Evolutionary conservation across 2,797 vertebrate genomes (phyloP), one percentile per base, ranked within the genome.

Genomic region (Miichthys miiuy): DNA sequence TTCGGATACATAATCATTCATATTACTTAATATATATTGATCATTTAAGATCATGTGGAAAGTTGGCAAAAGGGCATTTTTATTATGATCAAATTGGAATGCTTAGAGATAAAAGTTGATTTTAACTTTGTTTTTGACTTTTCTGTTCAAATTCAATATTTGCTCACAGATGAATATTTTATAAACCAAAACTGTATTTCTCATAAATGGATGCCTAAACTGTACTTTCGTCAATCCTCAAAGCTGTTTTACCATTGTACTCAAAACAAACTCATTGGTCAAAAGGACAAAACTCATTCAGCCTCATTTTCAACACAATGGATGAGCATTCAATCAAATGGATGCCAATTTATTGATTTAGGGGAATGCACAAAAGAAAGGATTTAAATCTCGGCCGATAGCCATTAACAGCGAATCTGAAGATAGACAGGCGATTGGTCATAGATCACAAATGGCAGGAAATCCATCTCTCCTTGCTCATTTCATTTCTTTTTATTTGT

Each of bases 391-490:
- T 85, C 30, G 18, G 76, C 91, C 83, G 51, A 89, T 88, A 87
- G 87, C 91, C 91, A 93, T 94, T 92, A 92, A 92, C 88, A 78
- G 88, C 25, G 50, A 85, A 90, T 94, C 91, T 91, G 84, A 93
- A 88, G 89, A 93, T 85, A 85, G 91, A 92, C 87, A 87, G 87
- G 81, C 84, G 58, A 93, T 92, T 91, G 89, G 91, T 89, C 90
- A 89, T 94, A 93, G 85, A 93, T 94, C 92, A 94, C 85, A 65
- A 80, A 88, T 78, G 91, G 87, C 92, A 95, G 88, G 82, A 94
- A 94, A 95, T 95, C 93, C 82, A 94, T 95, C 82, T 82, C 61
- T 80, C 81, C 68, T 80, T 77, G 69, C 76, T 84, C 75, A 80
- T 90, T 84, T 83, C 68, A 80, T 38, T 38, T 64, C 70, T 89